A percentile compares a stretch with the other conserved stretches of the same genome.
These are phyloP conservation scores for Proterorhinus semilunaris DNA, from an alignment of 2,113 vertebrate species.

Conservation along the genomic window DNA sequence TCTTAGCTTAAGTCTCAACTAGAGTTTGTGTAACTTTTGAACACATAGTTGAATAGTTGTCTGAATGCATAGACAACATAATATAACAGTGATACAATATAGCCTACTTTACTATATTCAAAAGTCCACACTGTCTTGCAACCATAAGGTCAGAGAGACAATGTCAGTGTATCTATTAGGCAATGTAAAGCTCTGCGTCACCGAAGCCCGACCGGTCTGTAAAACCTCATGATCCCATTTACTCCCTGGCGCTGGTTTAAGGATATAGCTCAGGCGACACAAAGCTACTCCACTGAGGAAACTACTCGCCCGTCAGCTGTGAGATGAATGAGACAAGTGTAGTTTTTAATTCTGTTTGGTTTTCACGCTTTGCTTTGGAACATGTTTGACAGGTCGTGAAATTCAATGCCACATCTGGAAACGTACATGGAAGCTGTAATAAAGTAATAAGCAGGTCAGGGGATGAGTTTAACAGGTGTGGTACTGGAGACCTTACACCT, in stretches of 20 bases:
- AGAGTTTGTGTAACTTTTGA: not conserved
- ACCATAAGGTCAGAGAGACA: constrained; percentile 40
- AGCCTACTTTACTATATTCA: not conserved
- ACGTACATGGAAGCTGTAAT: constrained; percentile 49
- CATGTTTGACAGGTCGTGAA: constrained; percentile 51
- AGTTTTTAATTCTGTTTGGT: constrained; percentile 29
- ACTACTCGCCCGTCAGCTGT: constrained; percentile 14
- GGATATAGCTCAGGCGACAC: constrained; percentile 16
- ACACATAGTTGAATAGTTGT: not conserved
- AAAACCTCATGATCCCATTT: constrained; percentile 80
- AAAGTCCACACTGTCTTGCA: not conserved
- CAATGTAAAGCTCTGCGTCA: constrained; percentile 73
- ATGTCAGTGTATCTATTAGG: constrained; percentile 63
- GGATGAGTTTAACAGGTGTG: constrained; percentile 63
- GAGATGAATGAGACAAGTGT: not conserved
- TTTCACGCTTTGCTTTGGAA: constrained; percentile 42
- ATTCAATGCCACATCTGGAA: constrained; percentile 68
- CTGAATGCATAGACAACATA: not conserved
- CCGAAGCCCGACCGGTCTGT: constrained; percentile 66
- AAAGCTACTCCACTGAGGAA: constrained; percentile 7
- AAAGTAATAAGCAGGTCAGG: constrained; percentile 23
- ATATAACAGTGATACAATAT: not conserved
- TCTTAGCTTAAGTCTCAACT: not conserved
- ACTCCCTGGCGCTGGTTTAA: constrained; percentile 57
- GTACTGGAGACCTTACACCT: constrained; percentile 16